phyloP scores from a whole-genome alignment of 2,113 vertebrate genomes.

The Anolis carolinensis region DNA sequence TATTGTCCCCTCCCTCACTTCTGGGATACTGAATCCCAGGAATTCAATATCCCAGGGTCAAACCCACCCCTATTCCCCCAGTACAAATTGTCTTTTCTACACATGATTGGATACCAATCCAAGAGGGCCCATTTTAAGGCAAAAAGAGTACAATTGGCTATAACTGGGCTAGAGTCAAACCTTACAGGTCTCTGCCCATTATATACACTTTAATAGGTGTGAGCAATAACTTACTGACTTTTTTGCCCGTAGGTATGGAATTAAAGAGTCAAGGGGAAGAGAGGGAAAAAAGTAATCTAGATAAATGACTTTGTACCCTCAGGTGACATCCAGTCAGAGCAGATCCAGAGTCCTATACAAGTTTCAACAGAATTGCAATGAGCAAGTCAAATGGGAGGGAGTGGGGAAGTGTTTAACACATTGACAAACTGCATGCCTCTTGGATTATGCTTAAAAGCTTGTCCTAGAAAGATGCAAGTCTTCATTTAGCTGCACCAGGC shows the following conservation, averaged over 20 bases:
- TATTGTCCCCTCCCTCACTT: background rate
- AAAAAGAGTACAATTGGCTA: constrained; percentile 53
- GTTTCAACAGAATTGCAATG: constrained; percentile 83
- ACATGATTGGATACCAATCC: constrained; percentile 64
- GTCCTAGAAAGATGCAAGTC: constrained; percentile 68
- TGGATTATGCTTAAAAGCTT: constrained; percentile 59
- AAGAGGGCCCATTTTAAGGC: constrained; percentile 43
- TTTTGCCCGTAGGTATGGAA: constrained; percentile 83
- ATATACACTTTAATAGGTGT: constrained; percentile 77
- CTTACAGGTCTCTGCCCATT: constrained; percentile 71
- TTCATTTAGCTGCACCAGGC: constrained; percentile 74
- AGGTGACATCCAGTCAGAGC: constrained; percentile 82
- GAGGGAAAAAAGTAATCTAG: constrained; percentile 84
- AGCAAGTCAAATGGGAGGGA: constrained; percentile 54
- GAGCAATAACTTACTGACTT: constrained; percentile 84
- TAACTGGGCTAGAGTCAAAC: constrained; percentile 61
- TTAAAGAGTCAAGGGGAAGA: constrained; percentile 79
- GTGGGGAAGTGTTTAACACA: constrained; percentile 62
- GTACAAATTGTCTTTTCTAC: constrained; percentile 24
- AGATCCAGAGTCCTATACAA: constrained; percentile 78
- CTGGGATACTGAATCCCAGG: constrained; percentile 24
- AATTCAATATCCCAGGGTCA: constrained; percentile 54
- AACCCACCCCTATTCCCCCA: constrained; percentile 40
- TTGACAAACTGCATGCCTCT: constrained; percentile 68
- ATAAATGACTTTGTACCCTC: constrained; percentile 82